phyloP scores from a whole-genome alignment of 92 coral and sea anemone species.

The Parazoanthus darwini region DNA sequence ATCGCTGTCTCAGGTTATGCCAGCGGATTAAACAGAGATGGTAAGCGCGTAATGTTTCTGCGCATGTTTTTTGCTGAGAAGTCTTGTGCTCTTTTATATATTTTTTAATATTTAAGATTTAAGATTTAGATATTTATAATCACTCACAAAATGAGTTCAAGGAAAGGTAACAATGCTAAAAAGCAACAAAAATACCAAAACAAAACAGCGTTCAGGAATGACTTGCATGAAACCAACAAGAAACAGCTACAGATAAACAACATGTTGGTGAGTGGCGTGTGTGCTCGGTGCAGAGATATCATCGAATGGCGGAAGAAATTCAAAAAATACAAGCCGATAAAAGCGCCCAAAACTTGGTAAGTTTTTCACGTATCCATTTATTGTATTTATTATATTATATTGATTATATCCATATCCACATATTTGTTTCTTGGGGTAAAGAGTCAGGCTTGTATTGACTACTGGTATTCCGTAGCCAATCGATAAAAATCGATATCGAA shows the following conservation, averaged over 20 bases:
- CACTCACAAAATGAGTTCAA: constrained; percentile 57
- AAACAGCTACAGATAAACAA: constrained; percentile 67
- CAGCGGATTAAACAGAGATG: constrained; percentile 29
- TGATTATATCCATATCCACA: too few relatives aligned
- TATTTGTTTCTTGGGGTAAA: too few relatives aligned
- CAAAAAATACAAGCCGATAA: constrained; percentile 91
- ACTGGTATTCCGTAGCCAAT: too few relatives aligned
- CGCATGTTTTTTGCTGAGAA: not conserved
- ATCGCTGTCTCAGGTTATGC: constrained; percentile 23
- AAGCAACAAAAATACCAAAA: constrained; percentile 91
- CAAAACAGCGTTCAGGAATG: constrained; percentile 71
- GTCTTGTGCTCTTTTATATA: too few relatives aligned
- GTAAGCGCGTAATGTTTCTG: constrained; percentile 33
- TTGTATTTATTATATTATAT: too few relatives aligned
- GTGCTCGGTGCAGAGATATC: constrained; percentile 81
- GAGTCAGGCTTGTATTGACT: too few relatives aligned
- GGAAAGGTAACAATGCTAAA: constrained; percentile 76
- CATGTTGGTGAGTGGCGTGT: constrained; percentile 84
- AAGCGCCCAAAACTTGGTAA: constrained; percentile 93
- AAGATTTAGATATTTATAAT: not conserved
- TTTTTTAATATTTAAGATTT: too few relatives aligned
- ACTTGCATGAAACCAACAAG: constrained; percentile 83
- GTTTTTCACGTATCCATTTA: not conserved
- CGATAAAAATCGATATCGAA: too few relatives aligned
- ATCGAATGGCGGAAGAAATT: constrained; percentile 94